Base-by-base conservation (phyloP, 2,797 vertebrate genomes). In the Oreortyx pictus region DNA sequence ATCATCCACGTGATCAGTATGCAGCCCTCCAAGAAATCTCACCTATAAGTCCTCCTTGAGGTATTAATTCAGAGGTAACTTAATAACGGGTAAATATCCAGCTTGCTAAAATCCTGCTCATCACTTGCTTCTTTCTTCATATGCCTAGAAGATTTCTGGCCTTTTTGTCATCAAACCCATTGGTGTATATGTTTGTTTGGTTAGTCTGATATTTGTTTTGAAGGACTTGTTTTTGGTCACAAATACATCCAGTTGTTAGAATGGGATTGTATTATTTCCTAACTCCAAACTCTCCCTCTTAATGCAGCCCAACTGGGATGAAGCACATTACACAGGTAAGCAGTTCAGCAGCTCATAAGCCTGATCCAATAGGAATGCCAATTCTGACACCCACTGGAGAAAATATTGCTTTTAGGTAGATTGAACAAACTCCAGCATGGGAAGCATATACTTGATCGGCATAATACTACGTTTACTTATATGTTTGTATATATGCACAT, bases 401-500 rank as follows among this genome's bases (percentile, higher is more conserved):
- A 65, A 1, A 0, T 8, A 72, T 16, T 71, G 41, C 72, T 89
- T 88, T 68, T 35, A 62, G 6, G 22, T 14, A 78, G n/a, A 70
- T 59, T 29, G 68, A 84, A 66, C 14, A 25, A 87, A 89, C 18
- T 64, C 25, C 71, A 74, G 31, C 23, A 73, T 2, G 29, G 89
- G 70, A 81, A 72, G 35, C 56, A 82, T 56, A 86, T 7, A 62
- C 41, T 65, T 82, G 29, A 49, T 6, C 88, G 60, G 68, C 52
- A 33, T 49, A 70, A 89, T 64, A 62, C 8, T 43, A 65, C 52
- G 74, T 94, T 94, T 93, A 82, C 49, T 91, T 75, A 74, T 37
- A 86, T 88, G 67, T 88, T 84, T 88, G 64, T 76, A 79, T 78
- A 84, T 76, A 79, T 50, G 66, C 59, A n/a, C 67, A 77, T 88